phyloP scores from a whole-genome alignment of 2,888 invertebrate species.

The Eulithis testata region DNA sequence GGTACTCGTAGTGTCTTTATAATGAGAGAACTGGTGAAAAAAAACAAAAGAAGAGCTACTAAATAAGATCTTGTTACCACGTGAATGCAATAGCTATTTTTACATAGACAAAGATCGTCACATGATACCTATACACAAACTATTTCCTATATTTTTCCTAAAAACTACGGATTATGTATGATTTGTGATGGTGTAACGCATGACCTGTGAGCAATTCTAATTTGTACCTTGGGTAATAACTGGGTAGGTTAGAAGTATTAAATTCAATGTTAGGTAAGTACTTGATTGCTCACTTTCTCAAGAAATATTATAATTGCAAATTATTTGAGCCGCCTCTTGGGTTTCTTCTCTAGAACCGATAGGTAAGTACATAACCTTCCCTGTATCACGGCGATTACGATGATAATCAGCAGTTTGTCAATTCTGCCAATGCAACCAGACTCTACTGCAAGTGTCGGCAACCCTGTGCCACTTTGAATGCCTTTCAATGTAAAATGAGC shows the following conservation, averaged over 20 bases:
- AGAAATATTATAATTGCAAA: conserved; percentile 21
- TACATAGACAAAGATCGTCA: too few relatives aligned
- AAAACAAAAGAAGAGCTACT: too few relatives aligned
- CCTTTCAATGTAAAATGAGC: conserved; percentile 2
- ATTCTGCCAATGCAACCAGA: conserved; percentile 68
- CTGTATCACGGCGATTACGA: conserved; percentile 18
- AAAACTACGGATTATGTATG: too few relatives aligned
- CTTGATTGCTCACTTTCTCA: conserved; percentile 19
- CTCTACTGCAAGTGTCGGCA: conserved; percentile 19
- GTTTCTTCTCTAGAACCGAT: conserved; percentile 27
- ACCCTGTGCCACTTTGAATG: conserved; percentile 3
- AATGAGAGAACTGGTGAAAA: too few relatives aligned
- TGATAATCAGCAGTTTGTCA: conserved; percentile 53
- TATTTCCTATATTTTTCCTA: too few relatives aligned
- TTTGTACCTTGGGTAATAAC: neutral
- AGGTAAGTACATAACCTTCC: conserved; percentile 14
- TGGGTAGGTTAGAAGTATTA: neutral
- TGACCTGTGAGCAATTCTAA: too few relatives aligned
- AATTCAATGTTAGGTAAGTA: conserved; percentile 15
- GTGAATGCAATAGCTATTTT: too few relatives aligned
- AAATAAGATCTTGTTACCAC: too few relatives aligned
- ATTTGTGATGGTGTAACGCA: too few relatives aligned
- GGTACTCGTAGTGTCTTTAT: too few relatives aligned
- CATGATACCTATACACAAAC: too few relatives aligned
- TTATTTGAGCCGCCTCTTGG: conserved; percentile 14